Percentiles rank a stretch among this genome's conserved stretches.
These are phyloP conservation scores for Artibeus lituratus DNA, from an alignment of 2,797 vertebrate genomes.

Conservation along the genomic window DNA sequence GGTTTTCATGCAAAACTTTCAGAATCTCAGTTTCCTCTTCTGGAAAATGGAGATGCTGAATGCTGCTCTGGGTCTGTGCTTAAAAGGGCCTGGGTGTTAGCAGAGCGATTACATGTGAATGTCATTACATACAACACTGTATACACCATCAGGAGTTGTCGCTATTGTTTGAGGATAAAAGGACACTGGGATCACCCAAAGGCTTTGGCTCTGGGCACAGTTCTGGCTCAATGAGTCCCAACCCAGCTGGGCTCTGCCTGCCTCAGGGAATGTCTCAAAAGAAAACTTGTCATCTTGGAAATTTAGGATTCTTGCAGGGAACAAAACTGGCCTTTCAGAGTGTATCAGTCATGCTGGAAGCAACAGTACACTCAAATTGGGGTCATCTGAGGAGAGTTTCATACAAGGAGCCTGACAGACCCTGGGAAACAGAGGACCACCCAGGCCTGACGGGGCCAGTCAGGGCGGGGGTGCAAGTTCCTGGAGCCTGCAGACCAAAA, in stretches of 20 bases:
- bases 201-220: neutral
- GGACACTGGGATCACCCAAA: neutral
- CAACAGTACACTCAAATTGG: rapidly evolving
- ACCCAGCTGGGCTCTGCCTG: rapidly evolving
- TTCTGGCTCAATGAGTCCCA: neutral
- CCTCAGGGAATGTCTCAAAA: neutral
- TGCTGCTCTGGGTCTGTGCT: rapidly evolving
- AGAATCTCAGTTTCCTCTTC: neutral
- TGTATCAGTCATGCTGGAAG: neutral
- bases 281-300: neutral
- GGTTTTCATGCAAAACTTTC: neutral
- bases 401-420: neutral
- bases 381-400: neutral
- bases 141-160: rapidly evolving
- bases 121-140: rapidly evolving
- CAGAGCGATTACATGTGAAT: neutral
- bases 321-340: neutral
- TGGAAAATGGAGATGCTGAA: neutral
- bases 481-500: neutral
- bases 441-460: rapidly evolving
- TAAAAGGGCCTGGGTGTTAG: neutral
- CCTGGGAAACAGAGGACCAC: neutral
- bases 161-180: neutral
- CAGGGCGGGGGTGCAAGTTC: neutral
- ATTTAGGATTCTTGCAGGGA: neutral